A percentile compares a stretch with the other conserved stretches of the same genome.
Evolutionary conservation across 1,140 invertebrate species (phyloP).

Genomic region (Patella vulgata): DNA sequence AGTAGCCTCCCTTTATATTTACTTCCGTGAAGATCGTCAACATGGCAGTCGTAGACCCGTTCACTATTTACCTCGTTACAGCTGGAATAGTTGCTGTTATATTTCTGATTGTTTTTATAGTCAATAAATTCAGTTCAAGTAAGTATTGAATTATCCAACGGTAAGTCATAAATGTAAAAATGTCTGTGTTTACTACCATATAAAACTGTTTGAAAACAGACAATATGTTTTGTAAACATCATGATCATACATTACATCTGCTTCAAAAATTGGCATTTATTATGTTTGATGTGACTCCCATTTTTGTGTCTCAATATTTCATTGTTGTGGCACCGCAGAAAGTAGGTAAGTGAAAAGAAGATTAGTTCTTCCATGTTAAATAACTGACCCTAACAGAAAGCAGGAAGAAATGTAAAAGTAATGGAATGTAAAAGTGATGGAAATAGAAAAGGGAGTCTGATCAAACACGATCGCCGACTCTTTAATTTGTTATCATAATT

Average conservation of each 20-base stretch:
- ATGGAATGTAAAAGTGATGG: no score
- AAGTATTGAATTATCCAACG: no score
- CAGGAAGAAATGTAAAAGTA: no score
- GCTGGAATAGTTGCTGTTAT: conserved; percentile 18
- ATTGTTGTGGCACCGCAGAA: no score
- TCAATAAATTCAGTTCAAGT: conserved; percentile 25
- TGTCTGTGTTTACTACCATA: background rate
- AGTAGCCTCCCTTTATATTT: no score
- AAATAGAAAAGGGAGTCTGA: no score
- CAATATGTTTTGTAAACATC: background rate
- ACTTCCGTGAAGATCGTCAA: conserved; percentile 6
- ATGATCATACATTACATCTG: no score
- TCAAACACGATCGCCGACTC: no score
- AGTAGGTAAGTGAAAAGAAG: background rate
- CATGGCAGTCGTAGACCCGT: conserved; percentile 24
- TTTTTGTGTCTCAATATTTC: no score
- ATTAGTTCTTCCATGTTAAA: background rate
- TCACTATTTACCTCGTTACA: conserved; percentile 18
- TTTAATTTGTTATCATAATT: no score
- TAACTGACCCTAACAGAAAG: no score
- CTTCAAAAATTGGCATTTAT: background rate
- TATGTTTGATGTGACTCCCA: background rate
- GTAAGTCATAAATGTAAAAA: background rate
- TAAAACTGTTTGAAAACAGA: background rate
- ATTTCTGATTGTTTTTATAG: conserved; percentile 21